These are phyloP conservation scores for Zaprionus africanus DNA, from an alignment of 1,140 invertebrate species.

Conservation along the genomic window DNA sequence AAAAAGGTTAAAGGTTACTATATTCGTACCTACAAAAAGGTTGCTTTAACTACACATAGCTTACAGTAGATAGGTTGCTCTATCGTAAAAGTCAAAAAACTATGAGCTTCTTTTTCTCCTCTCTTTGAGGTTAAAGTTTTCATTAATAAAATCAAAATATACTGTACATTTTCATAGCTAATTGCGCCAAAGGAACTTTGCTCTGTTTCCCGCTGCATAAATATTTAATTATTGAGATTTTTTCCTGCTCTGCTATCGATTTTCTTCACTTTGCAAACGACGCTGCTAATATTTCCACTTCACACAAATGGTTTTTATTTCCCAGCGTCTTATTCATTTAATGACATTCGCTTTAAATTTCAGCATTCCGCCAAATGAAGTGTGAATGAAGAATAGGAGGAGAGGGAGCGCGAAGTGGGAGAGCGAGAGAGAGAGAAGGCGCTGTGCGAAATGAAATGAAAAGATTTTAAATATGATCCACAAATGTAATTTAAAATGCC, in stretches of 20 bases:
- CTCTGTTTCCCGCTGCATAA: background rate
- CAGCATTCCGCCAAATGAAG: conserved; percentile 62
- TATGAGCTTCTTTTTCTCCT: too few relatives aligned
- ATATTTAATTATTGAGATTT: conserved; percentile 13
- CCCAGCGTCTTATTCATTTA: conserved; percentile 52
- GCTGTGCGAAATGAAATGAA: conserved; percentile 49
- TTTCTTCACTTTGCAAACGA: conserved; percentile 52
- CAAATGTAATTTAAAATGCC: conserved; percentile 71
- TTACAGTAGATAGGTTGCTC: too few relatives aligned
- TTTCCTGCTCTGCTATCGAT: conserved; percentile 16
- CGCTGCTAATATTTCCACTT: conserved; percentile 61
- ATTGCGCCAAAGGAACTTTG: background rate
- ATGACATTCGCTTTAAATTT: conserved; percentile 66
- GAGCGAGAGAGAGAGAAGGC: background rate
- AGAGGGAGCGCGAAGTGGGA: background rate
- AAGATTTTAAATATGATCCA: conserved; percentile 69
- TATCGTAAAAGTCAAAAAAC: too few relatives aligned
- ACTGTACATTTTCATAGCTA: background rate
- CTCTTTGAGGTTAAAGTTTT: too few relatives aligned
- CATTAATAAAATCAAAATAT: background rate
- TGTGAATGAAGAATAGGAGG: conserved; percentile 56
- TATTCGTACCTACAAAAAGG: too few relatives aligned
- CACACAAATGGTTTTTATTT: conserved; percentile 46
- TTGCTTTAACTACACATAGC: too few relatives aligned
- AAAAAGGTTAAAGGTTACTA: too few relatives aligned